A percentile compares a stretch with the other conserved stretches of the same genome.
Evolutionary conservation across 2,888 invertebrate genomes (phyloP).

Genomic region (Phaedon cochleariae): DNA sequence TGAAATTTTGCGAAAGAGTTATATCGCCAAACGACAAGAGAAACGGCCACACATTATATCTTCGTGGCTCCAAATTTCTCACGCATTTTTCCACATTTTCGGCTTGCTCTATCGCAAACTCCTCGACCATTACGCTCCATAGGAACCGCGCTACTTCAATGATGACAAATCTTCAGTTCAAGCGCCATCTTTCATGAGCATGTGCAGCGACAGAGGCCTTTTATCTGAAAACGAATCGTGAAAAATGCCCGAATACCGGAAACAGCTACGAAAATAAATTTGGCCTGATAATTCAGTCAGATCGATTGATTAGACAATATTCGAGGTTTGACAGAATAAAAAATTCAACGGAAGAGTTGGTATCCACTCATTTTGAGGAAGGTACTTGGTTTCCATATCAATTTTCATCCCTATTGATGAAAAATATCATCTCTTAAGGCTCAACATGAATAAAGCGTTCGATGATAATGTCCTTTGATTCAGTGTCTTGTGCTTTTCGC

Average conservation of each 20-base stretch:
- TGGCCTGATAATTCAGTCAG: background rate
- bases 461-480: no score
- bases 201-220: slow-evolving; percentile 44
- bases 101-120: background rate
- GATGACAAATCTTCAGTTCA: slow-evolving; percentile 24
- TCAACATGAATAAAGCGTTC: no score
- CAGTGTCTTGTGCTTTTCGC: no score
- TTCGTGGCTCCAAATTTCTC: background rate
- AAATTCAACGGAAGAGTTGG: no score
- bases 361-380: no score
- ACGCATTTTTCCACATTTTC: background rate
- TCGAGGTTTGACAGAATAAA: no score
- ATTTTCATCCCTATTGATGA: no score
- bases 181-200: slow-evolving; percentile 29
- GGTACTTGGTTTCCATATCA: no score
- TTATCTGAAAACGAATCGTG: slow-evolving; percentile 44
- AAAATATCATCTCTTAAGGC: no score
- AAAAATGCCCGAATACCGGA: slow-evolving; percentile 34
- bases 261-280: background rate
- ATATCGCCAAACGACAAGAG: background rate
- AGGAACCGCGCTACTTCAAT: background rate
- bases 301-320: background rate
- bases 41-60: background rate
- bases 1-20: background rate
- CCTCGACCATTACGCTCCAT: background rate